These are phyloP conservation scores for Hydropotes inermis DNA, from an alignment of 2,113 vertebrate species.

Conservation along the genomic window DNA sequence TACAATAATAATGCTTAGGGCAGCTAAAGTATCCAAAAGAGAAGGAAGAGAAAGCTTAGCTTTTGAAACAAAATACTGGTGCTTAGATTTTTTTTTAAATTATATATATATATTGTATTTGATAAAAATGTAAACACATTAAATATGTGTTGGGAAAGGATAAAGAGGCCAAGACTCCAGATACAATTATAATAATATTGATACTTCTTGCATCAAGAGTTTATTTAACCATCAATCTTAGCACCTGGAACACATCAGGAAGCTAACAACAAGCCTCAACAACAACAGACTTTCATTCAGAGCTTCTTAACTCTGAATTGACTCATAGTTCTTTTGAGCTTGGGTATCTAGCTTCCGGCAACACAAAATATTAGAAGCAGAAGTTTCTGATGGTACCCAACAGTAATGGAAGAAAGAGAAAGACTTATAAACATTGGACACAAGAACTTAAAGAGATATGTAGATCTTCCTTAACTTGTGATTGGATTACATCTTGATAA, in stretches of 20 bases:
- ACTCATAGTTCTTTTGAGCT: neutral
- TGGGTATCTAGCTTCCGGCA: neutral
- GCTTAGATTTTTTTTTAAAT: neutral
- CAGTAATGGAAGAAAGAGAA: neutral
- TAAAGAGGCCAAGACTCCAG: neutral
- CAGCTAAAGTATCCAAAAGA: neutral
- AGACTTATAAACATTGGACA: neutral
- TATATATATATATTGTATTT: neutral
- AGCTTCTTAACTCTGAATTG: neutral
- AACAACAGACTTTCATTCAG: neutral
- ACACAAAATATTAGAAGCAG: neutral
- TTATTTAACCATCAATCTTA: neutral
- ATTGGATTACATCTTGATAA: neutral
- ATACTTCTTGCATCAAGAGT: neutral
- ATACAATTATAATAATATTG: neutral
- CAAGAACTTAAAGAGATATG: neutral
- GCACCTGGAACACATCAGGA: neutral
- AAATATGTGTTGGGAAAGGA: neutral
- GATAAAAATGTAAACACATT: neutral
- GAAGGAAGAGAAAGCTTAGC: neutral
- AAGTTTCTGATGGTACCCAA: neutral
- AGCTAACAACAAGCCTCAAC: neutral
- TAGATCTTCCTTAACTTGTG: neutral
- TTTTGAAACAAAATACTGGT: neutral
- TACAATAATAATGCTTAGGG: neutral